Evolutionary conservation across 64 coral and sea anemone genomes (phyloP), one percentile per base, ranked within the genome.

Genomic region (Pachyseris speciosa): DNA sequence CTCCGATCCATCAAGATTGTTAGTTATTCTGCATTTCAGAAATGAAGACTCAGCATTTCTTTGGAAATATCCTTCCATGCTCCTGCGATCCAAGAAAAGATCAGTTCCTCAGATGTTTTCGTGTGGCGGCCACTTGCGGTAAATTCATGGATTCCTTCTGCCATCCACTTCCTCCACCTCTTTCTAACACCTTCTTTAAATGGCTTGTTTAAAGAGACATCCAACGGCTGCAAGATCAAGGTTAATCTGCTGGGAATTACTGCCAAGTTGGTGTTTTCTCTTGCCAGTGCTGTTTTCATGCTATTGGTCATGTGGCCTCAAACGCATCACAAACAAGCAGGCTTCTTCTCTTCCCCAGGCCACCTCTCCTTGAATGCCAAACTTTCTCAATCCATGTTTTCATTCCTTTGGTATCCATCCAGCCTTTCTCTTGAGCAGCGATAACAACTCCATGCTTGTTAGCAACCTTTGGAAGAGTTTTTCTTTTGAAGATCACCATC

Each of bases 201-300:
- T 75, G 71, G 71, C 48, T 75, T 75, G n/a, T 78, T 78, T 17
- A 78, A 2, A 42, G 52, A 49, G 48, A n/a, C 43, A 84, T 84
- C 80, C 51, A 88, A 42, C n/a, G 86, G 86, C 49, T 88, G 86
- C n/a, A 88, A 51, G 49, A 89, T 25, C 28, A 73, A 78, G 16
- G 87, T 78, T 42, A 89, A 59, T 47, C 73, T 49, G 30, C 85
- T 20, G 51, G 84, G 48, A 87, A 72, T 69, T 51, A 43, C 15
- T 30, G 64, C 65, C 1, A 87, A 31, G 31, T 72, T 71, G 5
- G 84, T 72, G 37, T 45, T 48, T 72, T 87, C 41, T 72, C 26
- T n/a, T 33, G 31, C 1, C 15, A 88, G 20, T 41, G 86, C 30
- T 19, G 42, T 63, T 65, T 75, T 88, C 30, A 75, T 48, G 4